Percentiles rank a stretch among this genome's conserved stretches.
phyloP scores from a whole-genome alignment of 2,888 invertebrate species.

The Megamerina dolium region DNA sequence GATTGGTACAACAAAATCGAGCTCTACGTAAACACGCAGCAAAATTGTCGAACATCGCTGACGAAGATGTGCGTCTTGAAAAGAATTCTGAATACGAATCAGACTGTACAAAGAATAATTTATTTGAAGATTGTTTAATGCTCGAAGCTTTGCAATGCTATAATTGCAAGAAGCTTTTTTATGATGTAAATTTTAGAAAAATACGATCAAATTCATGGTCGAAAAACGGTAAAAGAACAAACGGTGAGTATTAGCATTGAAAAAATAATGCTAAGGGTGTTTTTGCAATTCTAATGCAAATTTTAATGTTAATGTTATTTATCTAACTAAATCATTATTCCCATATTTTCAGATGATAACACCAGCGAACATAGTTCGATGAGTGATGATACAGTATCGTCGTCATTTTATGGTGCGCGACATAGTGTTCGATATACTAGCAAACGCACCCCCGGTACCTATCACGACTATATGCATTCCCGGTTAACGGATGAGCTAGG shows the following conservation, averaged over 20 bases:
- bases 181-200: slow-evolving; percentile 39
- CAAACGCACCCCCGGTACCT: slow-evolving; percentile 48
- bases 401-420: slow-evolving; percentile 48
- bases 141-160: slow-evolving; percentile 46
- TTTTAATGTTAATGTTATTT: neutral
- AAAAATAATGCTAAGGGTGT: no score
- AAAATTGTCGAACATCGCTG: slow-evolving; percentile 21
- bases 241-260: slow-evolving; percentile 27
- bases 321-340: no score
- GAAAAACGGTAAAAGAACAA: slow-evolving; percentile 34
- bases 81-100: slow-evolving; percentile 24
- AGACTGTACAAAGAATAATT: slow-evolving; percentile 21
- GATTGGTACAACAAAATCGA: slow-evolving; percentile 40
- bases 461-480: slow-evolving; percentile 47
- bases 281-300: neutral
- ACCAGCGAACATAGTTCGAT: slow-evolving; percentile 44
- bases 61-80: slow-evolving; percentile 32
- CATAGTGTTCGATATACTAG: slow-evolving; percentile 49
- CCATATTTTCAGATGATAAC: slow-evolving; percentile 28
- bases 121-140: slow-evolving; percentile 34
- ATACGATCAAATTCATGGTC: neutral
- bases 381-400: slow-evolving; percentile 48
- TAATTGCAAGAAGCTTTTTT: slow-evolving; percentile 47
- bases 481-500: slow-evolving; percentile 44
- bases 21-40: slow-evolving; percentile 36